Conservation (phyloP, 2,113 vertebrate species). For the Forbesichthys agassizii region DNA sequence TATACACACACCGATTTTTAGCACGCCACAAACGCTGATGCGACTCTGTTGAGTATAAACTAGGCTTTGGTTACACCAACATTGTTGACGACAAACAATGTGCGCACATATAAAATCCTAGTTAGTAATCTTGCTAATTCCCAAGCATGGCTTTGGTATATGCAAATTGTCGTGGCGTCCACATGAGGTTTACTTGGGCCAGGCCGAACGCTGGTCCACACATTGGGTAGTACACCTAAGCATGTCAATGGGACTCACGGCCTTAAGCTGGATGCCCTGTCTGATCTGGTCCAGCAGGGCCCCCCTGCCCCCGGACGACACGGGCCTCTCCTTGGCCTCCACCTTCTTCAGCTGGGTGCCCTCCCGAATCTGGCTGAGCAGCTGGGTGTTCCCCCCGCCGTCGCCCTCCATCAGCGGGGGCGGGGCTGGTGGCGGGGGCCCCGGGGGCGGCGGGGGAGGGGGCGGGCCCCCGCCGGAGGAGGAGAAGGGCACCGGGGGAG, state of each 20-base stretch:
- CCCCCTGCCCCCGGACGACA: conserved; percentile 84
- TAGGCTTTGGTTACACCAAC: no score
- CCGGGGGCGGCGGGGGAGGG: conserved; percentile 87
- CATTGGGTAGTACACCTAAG: no score
- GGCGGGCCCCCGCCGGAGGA: conserved; percentile 76
- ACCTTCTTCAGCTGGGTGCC: conserved; percentile 92
- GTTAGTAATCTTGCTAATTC: no score
- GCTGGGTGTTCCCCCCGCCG: conserved; percentile 81
- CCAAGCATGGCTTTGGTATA: no score
- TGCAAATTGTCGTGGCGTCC: no score
- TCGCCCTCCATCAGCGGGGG: conserved; percentile 51
- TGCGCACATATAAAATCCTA: no score
- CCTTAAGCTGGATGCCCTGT: conserved; percentile 92
- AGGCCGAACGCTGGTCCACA: no score
- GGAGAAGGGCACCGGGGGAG: conserved; percentile 32
- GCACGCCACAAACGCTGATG: no score
- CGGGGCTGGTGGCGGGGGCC: conserved; percentile 76
- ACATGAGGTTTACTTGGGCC: no score
- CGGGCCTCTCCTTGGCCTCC: conserved; percentile 87
- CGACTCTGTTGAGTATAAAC: no score
- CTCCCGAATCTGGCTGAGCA: conserved; percentile 93
- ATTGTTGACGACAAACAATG: no score
- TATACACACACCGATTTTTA: no score
- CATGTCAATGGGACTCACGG: conserved; percentile 73
- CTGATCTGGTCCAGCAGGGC: conserved; percentile 96